Evolutionary conservation across 2,888 invertebrate species (phyloP), one percentile per base, ranked within the genome.

Genomic region (Octodonta nipae): DNA sequence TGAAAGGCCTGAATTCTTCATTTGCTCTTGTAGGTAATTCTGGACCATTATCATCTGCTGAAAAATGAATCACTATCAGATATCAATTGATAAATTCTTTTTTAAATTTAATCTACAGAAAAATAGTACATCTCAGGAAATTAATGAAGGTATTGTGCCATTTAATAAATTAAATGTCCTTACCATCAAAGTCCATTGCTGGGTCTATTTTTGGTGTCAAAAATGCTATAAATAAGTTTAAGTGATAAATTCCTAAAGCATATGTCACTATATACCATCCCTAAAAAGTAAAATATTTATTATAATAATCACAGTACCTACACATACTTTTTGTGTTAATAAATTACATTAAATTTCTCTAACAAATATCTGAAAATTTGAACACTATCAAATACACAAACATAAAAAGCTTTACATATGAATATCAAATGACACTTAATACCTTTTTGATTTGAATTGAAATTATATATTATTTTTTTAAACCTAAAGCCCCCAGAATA

Each of bases 231-330:
- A 99, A 95, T 63, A 98, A 72, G 70, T 99, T 99, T 61, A 99
- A 75, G 63, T 98, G 89, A 66, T 96, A 99, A 59, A 99, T 99
- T 51, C 96, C 96, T 63, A 99, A 70, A 15, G 93, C 98, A 67
- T 99, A 99, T 48, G 95, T 93, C 38, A 99, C 81, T 53, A 99
- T 98, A 63, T 98, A 98, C 93, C 96, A 99, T 47, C 98, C 98
- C 87, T 99, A 68, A 43, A 43, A 37, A 36, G 37, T 38, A 37
- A 37, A 37, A 28, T 17, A 32, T 13, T 13, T 14, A 28, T 28
- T 8, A n/a, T n/a, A n/a, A n/a, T n/a, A n/a, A n/a, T n/a, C n/a
- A n/a, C n/a, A n/a, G n/a, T n/a, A n/a, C n/a, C n/a, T n/a, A n/a
- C n/a, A n/a, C n/a, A n/a, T n/a, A n/a, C n/a, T n/a, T n/a, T n/a